A percentile compares a stretch with the other conserved stretches of the same genome.
These are phyloP conservation scores for Scaptomyza polygonia DNA, from an alignment of 2,888 invertebrate species.

Conservation along the genomic window DNA sequence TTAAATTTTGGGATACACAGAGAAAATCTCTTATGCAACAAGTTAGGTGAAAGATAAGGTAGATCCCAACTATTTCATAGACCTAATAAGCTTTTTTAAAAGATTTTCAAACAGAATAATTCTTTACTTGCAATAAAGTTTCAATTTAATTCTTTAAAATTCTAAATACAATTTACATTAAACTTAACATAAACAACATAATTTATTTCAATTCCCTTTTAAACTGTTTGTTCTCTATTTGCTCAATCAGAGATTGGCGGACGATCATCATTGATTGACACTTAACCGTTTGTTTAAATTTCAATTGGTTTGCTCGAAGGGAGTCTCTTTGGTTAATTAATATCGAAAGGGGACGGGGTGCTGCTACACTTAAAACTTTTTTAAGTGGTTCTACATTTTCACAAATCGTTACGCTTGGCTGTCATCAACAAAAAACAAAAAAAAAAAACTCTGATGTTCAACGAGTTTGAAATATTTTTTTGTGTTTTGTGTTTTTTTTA, in stretches of 20 bases:
- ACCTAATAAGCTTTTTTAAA: no score
- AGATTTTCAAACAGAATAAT: no score
- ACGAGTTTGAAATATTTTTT: not conserved
- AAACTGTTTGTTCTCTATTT: not conserved
- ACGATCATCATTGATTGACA: slow-evolving; percentile 59
- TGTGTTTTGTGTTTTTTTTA: not conserved
- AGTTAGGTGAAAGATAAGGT: not conserved
- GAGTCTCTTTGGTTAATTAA: slow-evolving; percentile 28
- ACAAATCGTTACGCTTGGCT: slow-evolving; percentile 22
- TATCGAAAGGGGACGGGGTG: not conserved
- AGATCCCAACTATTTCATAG: no score
- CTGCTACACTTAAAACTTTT: slow-evolving; percentile 14
- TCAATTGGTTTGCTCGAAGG: slow-evolving; percentile 63
- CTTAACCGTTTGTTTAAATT: slow-evolving; percentile 21
- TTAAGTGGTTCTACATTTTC: slow-evolving; percentile 8
- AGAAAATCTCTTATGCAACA: not conserved
- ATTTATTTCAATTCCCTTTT: not conserved
- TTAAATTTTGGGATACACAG: not conserved
- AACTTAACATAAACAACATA: not conserved
- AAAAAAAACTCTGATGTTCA: slow-evolving; percentile 21
- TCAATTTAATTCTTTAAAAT: no score
- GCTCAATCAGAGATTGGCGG: slow-evolving; percentile 2
- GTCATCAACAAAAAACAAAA: not conserved
- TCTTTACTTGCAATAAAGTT: no score
- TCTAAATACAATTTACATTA: no score